Percentiles rank a stretch among this genome's conserved stretches.
phyloP scores from a whole-genome alignment of 2,888 invertebrate species.

The Tortrix viridana region DNA sequence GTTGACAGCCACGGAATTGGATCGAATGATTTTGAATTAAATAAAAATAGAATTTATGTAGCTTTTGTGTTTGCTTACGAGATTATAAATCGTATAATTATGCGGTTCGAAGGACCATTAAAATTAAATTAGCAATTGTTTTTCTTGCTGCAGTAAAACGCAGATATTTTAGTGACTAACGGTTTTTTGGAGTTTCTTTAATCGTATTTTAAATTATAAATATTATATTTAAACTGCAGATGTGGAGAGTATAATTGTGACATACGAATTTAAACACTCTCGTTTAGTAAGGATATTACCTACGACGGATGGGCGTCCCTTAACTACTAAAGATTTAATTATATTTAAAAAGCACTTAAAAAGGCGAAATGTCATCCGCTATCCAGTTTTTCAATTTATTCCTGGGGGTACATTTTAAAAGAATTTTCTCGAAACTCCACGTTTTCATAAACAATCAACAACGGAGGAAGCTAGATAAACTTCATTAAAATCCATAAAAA shows the following conservation, averaged over 20 bases:
- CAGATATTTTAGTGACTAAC: background rate
- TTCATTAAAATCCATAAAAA: conserved; percentile 37
- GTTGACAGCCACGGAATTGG: conserved; percentile 29
- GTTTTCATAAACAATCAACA: conserved; percentile 35
- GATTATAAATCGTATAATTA: background rate
- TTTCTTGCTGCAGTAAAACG: background rate
- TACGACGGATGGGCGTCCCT: background rate
- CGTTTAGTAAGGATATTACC: background rate
- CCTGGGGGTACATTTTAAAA: conserved; percentile 22
- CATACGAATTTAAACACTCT: no score
- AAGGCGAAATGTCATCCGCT: background rate
- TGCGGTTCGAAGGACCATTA: background rate
- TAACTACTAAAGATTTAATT: background rate
- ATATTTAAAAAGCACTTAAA: no score
- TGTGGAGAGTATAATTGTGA: no score
- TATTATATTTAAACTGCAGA: no score
- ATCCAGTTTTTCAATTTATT: conserved; percentile 5
- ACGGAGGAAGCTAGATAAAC: conserved; percentile 35
- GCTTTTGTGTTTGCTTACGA: background rate
- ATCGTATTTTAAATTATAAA: no score
- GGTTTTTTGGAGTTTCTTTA: background rate
- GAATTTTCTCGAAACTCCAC: conserved; percentile 27
- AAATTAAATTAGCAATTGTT: no score
- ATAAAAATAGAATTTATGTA: background rate
- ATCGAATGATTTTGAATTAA: conserved; percentile 11